These are phyloP conservation scores for Saturnia japonica DNA, from an alignment of 2,888 invertebrate genomes.

Conservation along the genomic window DNA sequence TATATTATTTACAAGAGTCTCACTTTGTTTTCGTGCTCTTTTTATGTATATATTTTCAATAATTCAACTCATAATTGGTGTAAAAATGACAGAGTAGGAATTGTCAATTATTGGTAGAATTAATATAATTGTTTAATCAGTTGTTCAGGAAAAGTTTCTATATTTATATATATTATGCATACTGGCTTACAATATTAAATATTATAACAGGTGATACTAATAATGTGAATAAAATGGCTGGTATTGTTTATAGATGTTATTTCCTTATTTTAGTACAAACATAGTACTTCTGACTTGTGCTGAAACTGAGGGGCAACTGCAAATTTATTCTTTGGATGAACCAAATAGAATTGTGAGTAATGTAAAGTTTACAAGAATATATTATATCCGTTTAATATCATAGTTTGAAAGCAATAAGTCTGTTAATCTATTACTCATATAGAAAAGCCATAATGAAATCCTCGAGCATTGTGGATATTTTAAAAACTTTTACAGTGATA, in stretches of 20 bases:
- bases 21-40: too few relatives aligned
- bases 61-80: neutral
- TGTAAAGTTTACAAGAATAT: neutral
- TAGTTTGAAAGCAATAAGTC: neutral
- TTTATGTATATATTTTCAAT: neutral
- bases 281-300: constrained; percentile 65
- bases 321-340: constrained; percentile 49
- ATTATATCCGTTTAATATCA: neutral
- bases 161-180: neutral
- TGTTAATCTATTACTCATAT: neutral
- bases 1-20: too few relatives aligned
- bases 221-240: neutral
- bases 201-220: constrained; percentile 16
- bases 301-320: constrained; percentile 45
- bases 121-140: constrained; percentile 5
- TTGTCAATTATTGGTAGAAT: neutral
- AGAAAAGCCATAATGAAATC: neutral
- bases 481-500: neutral
- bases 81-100: neutral
- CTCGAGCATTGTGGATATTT: neutral
- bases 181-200: neutral
- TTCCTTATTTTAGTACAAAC: constrained; percentile 48
- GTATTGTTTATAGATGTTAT: neutral
- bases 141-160: neutral
- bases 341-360: constrained; percentile 61